Evolutionary conservation across 2,888 invertebrate species (phyloP).

Genomic region (Allolobophora icterica): DNA sequence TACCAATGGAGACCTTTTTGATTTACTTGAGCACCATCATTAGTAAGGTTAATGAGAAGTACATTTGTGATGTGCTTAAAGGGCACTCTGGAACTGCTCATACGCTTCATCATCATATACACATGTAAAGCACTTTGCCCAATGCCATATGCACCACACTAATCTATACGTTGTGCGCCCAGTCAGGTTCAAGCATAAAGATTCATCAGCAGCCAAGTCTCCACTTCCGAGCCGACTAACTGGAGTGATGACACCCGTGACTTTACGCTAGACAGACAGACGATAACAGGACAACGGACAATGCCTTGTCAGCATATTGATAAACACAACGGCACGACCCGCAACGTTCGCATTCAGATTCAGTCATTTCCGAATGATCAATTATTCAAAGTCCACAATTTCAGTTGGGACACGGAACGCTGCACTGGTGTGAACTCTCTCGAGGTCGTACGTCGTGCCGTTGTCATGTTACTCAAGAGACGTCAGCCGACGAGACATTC

Average conservation of each 20-base stretch:
- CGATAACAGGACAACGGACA: not conserved
- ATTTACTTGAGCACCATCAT: not conserved
- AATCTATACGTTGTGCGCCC: not conserved
- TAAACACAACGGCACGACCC: not conserved
- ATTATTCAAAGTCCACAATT: not conserved
- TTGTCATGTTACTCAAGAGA: not conserved
- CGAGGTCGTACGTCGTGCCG: not conserved
- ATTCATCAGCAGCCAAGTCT: not conserved
- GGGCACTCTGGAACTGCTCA: not conserved
- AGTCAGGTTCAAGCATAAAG: not conserved
- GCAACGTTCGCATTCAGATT: not conserved
- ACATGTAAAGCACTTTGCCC: not conserved
- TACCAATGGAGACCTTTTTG: not conserved
- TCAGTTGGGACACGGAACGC: not conserved
- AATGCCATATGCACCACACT: not conserved
- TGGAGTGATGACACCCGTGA: not conserved
- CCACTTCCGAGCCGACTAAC: not conserved
- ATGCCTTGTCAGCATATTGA: not conserved
- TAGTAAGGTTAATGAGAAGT: not conserved
- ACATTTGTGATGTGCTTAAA: not conserved
- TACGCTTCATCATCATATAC: not conserved
- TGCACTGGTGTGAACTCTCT: slow-evolving; percentile 12
- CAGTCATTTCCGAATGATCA: slow-evolving; percentile 5
- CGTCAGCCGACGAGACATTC: not conserved
- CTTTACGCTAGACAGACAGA: not conserved